Percentiles rank a stretch among this genome's conserved stretches.
These are phyloP conservation scores for Clanis bilineata DNA, from an alignment of 2,888 invertebrate genomes.

Conservation along the genomic window DNA sequence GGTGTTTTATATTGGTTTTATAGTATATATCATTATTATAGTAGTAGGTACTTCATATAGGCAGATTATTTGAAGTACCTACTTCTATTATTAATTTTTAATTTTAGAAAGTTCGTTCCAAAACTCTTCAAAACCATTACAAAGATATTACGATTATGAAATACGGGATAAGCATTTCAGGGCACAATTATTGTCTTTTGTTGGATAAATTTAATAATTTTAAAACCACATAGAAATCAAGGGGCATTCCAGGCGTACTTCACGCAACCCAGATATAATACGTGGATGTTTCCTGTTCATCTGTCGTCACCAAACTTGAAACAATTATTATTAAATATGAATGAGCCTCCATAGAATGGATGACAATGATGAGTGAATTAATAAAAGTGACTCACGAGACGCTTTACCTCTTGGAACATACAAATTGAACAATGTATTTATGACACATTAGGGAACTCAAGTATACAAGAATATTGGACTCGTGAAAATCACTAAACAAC, in stretches of 20 bases:
- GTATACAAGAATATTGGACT: background rate
- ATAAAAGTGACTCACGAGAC: conserved; percentile 22
- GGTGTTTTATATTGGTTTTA: too few species aligned
- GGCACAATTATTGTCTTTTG: too few species aligned
- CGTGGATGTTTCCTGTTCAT: conserved; percentile 31
- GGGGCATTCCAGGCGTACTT: conserved; percentile 5
- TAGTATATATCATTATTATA: too few species aligned
- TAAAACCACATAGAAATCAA: background rate
- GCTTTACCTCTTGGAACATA: conserved; percentile 1
- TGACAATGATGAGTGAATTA: conserved; percentile 49
- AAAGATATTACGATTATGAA: too few species aligned
- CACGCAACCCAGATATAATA: conserved; percentile 1
- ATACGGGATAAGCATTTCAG: too few species aligned
- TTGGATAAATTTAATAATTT: background rate
- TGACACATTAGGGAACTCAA: background rate
- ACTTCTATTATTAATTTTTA: too few species aligned
- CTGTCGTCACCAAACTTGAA: conserved; percentile 38
- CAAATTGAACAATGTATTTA: conserved; percentile 11
- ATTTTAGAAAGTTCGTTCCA: too few species aligned
- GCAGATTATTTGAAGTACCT: too few species aligned
- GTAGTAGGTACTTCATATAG: too few species aligned
- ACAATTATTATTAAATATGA: conserved; percentile 69
- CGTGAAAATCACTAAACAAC: too few species aligned
- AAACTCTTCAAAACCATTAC: too few species aligned
- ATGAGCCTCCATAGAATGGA: conserved; percentile 61